Percentiles rank a stretch among this genome's conserved stretches.
Evolutionary conservation across 1,140 invertebrate genomes (phyloP).

Genomic region (Dendroctonus valens): DNA sequence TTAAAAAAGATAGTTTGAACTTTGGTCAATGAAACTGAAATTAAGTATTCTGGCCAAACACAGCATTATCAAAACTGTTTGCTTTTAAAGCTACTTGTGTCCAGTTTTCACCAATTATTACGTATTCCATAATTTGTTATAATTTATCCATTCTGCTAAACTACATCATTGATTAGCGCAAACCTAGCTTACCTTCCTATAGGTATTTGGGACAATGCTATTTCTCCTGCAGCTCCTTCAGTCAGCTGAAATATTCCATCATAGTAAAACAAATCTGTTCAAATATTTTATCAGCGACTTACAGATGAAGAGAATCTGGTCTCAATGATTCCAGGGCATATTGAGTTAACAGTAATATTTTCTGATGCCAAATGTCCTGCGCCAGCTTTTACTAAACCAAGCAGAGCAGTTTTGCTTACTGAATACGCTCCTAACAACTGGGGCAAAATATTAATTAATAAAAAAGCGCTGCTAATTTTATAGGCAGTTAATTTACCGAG

Average conservation of each 20-base stretch:
- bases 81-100: background rate
- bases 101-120: too few relatives aligned
- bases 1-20: too few relatives aligned
- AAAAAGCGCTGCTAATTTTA: background rate
- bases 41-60: too few relatives aligned
- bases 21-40: too few relatives aligned
- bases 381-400: slow-evolving; percentile 84
- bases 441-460: slow-evolving; percentile 5
- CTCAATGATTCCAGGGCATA: slow-evolving; percentile 81
- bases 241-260: slow-evolving; percentile 67
- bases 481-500: slow-evolving; percentile 54
- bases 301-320: slow-evolving; percentile 34
- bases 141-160: too few relatives aligned
- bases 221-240: slow-evolving; percentile 88
- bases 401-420: slow-evolving; percentile 90
- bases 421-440: slow-evolving; percentile 88
- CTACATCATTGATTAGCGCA: too few relatives aligned
- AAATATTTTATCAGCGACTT: slow-evolving; percentile 81
- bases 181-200: slow-evolving; percentile 16
- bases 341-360: slow-evolving; percentile 89
- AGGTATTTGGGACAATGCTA: slow-evolving; percentile 48
- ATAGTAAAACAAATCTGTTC: slow-evolving; percentile 51
- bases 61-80: slow-evolving; percentile 1
- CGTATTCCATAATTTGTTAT: too few relatives aligned
- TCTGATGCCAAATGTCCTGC: slow-evolving; percentile 68